Evolutionary conservation across 2,113 vertebrate species (phyloP), one percentile per base, ranked within the genome.

Genomic region (Zosterops pallidus): DNA sequence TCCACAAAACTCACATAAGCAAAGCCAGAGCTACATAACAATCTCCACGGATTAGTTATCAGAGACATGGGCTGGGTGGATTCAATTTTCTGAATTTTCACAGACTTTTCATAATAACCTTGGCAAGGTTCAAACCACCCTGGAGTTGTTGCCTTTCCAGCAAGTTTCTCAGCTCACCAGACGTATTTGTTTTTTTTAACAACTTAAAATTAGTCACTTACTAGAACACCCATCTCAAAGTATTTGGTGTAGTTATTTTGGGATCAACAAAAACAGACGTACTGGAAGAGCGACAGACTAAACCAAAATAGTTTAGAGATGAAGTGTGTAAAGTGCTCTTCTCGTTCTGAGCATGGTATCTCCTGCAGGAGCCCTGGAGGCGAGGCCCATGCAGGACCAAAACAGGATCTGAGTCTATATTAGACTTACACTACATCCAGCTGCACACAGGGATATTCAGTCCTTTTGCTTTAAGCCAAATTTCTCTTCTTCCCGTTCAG

Each of bases 151-250:
- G 35, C 49, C 35, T 78, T 80, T 67, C 49, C 76, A 59, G 16
- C 41, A 72, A 80, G 44, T 64, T 62, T 81, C 65, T 63, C 22
- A 68, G 31, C 21, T 63, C 39, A 49, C 72, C 64, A 60, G 44
- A 6, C 3, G 0, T 31, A 23, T 37, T 77, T 64, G 9, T 10
- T 80, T 85, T 59, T 74, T 90, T 64, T 39, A 14, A 60, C 4
- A 21, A 28, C 49, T 83, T 92, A 92, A 94, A 96, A 86, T 92
- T 81, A 94, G 69, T 49, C 28, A 41, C 22, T 90, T 69, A 33
- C 29, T 31, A 28, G 60, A 91, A 60, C 56, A 64, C 26, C 15
- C 75, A 56, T 42, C 49, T 86, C 59, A 55, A 89, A 20, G 33
- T 57, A 91, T 94, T 91, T 0, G 2, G 37, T 65, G 69, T 13